A percentile compares a stretch with the other conserved stretches of the same genome.
Evolutionary conservation across 2,113 vertebrate species (phyloP).

Genomic region (Toxotes chatareus): DNA sequence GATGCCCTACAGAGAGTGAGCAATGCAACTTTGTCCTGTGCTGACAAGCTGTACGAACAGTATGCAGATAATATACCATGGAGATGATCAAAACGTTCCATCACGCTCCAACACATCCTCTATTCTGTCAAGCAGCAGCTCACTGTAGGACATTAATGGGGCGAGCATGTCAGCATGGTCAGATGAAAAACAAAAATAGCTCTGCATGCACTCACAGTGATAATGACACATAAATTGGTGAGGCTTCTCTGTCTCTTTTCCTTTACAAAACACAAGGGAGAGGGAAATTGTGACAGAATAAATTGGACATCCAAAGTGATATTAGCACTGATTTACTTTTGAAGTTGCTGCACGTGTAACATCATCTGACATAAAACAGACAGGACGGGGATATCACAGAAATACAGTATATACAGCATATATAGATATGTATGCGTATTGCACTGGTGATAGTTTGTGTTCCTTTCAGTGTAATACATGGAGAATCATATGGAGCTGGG

Average conservation of each 20-base stretch:
- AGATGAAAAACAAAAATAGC: constrained; percentile 74
- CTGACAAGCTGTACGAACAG: constrained; percentile 56
- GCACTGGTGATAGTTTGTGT: constrained; percentile 40
- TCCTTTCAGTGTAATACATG: constrained; percentile 13
- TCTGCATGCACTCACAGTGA: constrained; percentile 42
- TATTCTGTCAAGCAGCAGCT: constrained; percentile 67
- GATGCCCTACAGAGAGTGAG: constrained; percentile 45
- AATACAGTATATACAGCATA: constrained; percentile 12
- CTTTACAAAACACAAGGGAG: constrained; percentile 71
- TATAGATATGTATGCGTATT: constrained; percentile 30
- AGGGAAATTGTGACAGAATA: constrained; percentile 61
- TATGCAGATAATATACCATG: constrained; percentile 43
- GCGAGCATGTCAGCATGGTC: constrained; percentile 66
- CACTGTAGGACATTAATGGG: constrained; percentile 52
- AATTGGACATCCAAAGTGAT: constrained; percentile 72
- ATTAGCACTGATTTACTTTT: constrained; percentile 76
- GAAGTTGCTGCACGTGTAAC: constrained; percentile 67
- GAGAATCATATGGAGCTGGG: constrained; percentile 3
- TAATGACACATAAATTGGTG: constrained; percentile 74
- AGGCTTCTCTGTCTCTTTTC: constrained; percentile 43
- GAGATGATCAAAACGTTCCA: constrained; percentile 79
- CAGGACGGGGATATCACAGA: constrained; percentile 54
- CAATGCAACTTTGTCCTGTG: constrained; percentile 46
- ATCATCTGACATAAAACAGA: constrained; percentile 63
- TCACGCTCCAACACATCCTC: constrained; percentile 43